Percentiles rank a stretch among this genome's conserved stretches.
These are phyloP conservation scores for Paratrypauchen microcephalus DNA, from an alignment of 2,797 vertebrate species.

Conservation along the genomic window DNA sequence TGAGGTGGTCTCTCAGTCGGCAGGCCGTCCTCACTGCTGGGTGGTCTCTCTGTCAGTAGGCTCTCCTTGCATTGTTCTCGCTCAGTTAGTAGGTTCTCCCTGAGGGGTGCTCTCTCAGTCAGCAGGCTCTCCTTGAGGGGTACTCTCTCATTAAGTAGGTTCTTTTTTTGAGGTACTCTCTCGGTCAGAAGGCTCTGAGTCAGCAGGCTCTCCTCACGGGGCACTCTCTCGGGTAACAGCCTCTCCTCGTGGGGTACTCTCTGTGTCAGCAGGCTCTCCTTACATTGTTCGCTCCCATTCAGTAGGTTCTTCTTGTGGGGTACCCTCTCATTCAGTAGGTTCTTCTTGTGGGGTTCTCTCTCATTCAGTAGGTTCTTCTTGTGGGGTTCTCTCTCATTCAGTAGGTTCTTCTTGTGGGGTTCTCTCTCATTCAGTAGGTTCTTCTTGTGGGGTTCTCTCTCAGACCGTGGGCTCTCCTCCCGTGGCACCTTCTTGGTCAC, in stretches of 20 bases:
- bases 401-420: not conserved
- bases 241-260: constrained; percentile 24
- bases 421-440: not conserved
- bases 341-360: not conserved
- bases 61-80: constrained; percentile 22
- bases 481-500: not conserved
- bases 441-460: not conserved
- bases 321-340: not conserved
- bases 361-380: not conserved
- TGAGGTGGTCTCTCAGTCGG: constrained; percentile 69
- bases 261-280: not conserved
- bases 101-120: not conserved
- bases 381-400: not conserved
- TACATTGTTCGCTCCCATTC: not conserved
- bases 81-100: not conserved
- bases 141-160: not conserved
- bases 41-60: not conserved
- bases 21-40: not conserved
- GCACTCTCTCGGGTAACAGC: constrained; percentile 28
- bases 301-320: not conserved
- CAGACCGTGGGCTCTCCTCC: constrained; percentile 44
- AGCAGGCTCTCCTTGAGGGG: not conserved
- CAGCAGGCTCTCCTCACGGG: not conserved
- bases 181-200: not conserved
- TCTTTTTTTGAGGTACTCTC: not conserved